Conservation (phyloP, 2,888 invertebrate species). For the Reticulitermes lucifugus region DNA sequence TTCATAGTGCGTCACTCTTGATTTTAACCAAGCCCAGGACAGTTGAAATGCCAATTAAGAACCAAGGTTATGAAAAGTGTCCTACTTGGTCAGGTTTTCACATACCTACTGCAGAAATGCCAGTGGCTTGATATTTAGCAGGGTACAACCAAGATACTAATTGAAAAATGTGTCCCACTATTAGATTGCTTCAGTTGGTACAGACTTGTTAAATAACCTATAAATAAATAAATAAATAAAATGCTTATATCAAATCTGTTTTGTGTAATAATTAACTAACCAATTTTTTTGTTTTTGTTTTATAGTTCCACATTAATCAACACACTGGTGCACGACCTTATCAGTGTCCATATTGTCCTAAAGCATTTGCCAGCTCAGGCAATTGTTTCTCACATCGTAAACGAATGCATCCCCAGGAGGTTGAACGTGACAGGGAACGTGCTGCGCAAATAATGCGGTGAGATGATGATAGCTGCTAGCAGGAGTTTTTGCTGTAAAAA, state of each 20-base stretch:
- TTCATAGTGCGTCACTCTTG: too few relatives aligned
- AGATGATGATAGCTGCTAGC: constrained; percentile 53
- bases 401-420: constrained; percentile 76
- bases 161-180: too few relatives aligned
- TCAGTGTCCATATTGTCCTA: constrained; percentile 79
- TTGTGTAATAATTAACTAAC: not conserved
- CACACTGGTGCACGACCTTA: constrained; percentile 81
- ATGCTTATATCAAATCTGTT: not conserved
- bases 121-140: too few relatives aligned
- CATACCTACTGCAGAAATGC: too few relatives aligned
- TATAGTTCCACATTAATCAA: constrained; percentile 79
- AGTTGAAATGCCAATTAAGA: too few relatives aligned
- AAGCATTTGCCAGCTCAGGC: constrained; percentile 78
- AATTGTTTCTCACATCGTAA: constrained; percentile 80
- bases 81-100: too few relatives aligned
- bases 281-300: constrained; percentile 54
- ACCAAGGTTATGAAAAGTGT: too few relatives aligned
- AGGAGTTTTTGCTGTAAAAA: constrained; percentile 16
- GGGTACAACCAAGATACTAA: too few relatives aligned
- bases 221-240: too few relatives aligned
- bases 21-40: too few relatives aligned
- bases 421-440: constrained; percentile 68
- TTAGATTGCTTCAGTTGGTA: too few relatives aligned
- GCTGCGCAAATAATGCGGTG: constrained; percentile 70
- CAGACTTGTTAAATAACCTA: too few relatives aligned